These are phyloP conservation scores for Drosophila nr. fundita DNA, from an alignment of 2,888 invertebrate genomes.

Conservation along the genomic window DNA sequence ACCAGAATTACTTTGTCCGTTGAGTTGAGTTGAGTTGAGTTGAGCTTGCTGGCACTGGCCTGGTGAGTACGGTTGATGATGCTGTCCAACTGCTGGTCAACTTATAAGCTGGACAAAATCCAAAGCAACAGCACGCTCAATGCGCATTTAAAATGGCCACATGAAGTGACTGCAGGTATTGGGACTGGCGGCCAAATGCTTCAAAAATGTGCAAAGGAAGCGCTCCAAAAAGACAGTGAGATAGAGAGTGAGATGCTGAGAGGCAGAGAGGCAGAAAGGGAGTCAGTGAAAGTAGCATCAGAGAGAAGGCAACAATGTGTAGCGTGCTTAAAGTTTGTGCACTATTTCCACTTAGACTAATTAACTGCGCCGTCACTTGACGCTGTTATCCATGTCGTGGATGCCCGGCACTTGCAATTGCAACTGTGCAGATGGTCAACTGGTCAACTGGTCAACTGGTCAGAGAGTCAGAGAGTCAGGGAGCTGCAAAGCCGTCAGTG, in stretches of 20 bases:
- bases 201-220: slow-evolving; percentile 23
- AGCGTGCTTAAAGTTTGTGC: slow-evolving; percentile 73
- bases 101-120: slow-evolving; percentile 30
- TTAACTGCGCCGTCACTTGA: slow-evolving; percentile 80
- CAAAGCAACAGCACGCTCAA: slow-evolving; percentile 52
- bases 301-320: slow-evolving; percentile 45
- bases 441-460: slow-evolving; percentile 7
- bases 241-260: slow-evolving; percentile 4
- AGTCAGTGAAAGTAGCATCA: slow-evolving; percentile 27
- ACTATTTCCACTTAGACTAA: slow-evolving; percentile 79
- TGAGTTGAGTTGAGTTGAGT: slow-evolving; percentile 19
- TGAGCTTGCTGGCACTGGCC: slow-evolving; percentile 4
- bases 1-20: slow-evolving; percentile 27
- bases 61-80: slow-evolving; percentile 3
- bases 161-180: slow-evolving; percentile 21
- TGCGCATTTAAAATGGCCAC: slow-evolving; percentile 64
- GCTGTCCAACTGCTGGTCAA: slow-evolving; percentile 9
- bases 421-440: slow-evolving; percentile 10
- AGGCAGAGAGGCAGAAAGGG: background rate
- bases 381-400: slow-evolving; percentile 54
- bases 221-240: background rate
- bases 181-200: slow-evolving; percentile 22
- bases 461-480: slow-evolving; percentile 1
- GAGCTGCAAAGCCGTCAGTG: slow-evolving; percentile 26
- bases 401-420: slow-evolving; percentile 13